Evolutionary conservation across 1,140 invertebrate genomes (phyloP), one percentile per base, ranked within the genome.

Genomic region (Melipona quadrifasciata): DNA sequence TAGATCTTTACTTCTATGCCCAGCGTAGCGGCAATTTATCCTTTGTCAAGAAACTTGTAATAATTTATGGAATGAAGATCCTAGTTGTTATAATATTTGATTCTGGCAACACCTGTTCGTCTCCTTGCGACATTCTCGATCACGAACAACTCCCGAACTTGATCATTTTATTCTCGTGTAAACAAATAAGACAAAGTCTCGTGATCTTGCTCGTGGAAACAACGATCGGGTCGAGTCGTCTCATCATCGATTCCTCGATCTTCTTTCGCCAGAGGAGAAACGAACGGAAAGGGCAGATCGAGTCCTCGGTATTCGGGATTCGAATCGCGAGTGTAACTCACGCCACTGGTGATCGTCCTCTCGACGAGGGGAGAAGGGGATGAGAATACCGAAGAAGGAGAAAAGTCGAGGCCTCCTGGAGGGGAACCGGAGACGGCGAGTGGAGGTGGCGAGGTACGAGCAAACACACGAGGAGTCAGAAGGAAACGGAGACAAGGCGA

Each of bases 301-400:
- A 5, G 27, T 53, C n/a, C 47, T 72, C 39, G 64, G 21, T 34
- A 34, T 51, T 61, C 39, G 61, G 53, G 76, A 58, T 76, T 47
- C 27, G 31, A 58, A 53, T 76, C 55, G 79, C 68, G 65, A 51
- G 34, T 47, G 39, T 76, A 76, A 76, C 39, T 85, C 79, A 58
- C 64, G 84, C 84, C 70, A 64, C 31, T 82, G 75, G 31, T 47
- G n/a, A 27, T n/a, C 24, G 12, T 61, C 24, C 51, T 64, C n/a
- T 64, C 71, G n/a, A 5, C 27, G 67, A 67, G 68, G 64, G 71
- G 77, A 82, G 74, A 90, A 80, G 82, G 71, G 85, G 83, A 80
- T 72, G 81, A 71, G 65, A 82, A 86, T 68, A 67, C 75, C 81
- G 47, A 88, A 84, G 83, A 86, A 78, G 84, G 82, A 85, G 86